A percentile compares a stretch with the other conserved stretches of the same genome.
Evolutionary conservation across 2,113 vertebrate genomes (phyloP).

Genomic region (Heloderma charlesbogerti): DNA sequence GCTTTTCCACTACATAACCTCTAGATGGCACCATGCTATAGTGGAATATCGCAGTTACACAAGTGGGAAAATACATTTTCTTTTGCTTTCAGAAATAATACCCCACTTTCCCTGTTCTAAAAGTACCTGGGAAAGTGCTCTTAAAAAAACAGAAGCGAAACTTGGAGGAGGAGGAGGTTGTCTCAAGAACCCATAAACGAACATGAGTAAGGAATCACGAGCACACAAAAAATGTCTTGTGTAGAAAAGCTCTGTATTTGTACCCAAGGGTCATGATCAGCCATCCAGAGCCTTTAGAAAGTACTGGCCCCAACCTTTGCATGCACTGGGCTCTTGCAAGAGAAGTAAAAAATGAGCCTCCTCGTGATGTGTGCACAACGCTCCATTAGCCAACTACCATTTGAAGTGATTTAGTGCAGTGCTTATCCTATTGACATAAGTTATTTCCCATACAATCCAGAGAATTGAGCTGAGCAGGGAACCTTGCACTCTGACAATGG

Average conservation of each 20-base stretch:
- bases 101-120: too few relatives aligned
- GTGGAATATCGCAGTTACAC: too few relatives aligned
- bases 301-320: slow-evolving; percentile 16
- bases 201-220: too few relatives aligned
- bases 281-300: background rate
- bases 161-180: too few relatives aligned
- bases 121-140: too few relatives aligned
- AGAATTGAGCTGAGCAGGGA: slow-evolving; percentile 51
- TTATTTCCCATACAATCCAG: slow-evolving; percentile 54
- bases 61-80: too few relatives aligned
- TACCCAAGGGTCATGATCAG: background rate
- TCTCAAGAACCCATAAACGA: too few relatives aligned
- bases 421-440: slow-evolving; percentile 67
- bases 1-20: too few relatives aligned
- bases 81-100: too few relatives aligned
- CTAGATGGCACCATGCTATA: too few relatives aligned
- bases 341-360: slow-evolving; percentile 30
- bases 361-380: slow-evolving; percentile 25
- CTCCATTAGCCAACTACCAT: slow-evolving; percentile 62
- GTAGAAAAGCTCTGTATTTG: background rate
- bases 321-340: background rate
- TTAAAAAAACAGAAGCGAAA: too few relatives aligned
- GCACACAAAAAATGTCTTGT: too few relatives aligned
- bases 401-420: slow-evolving; percentile 63
- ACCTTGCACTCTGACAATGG: slow-evolving; percentile 60